Base-by-base conservation (phyloP, 2,113 vertebrate species). In the Catharus bicknelli region DNA sequence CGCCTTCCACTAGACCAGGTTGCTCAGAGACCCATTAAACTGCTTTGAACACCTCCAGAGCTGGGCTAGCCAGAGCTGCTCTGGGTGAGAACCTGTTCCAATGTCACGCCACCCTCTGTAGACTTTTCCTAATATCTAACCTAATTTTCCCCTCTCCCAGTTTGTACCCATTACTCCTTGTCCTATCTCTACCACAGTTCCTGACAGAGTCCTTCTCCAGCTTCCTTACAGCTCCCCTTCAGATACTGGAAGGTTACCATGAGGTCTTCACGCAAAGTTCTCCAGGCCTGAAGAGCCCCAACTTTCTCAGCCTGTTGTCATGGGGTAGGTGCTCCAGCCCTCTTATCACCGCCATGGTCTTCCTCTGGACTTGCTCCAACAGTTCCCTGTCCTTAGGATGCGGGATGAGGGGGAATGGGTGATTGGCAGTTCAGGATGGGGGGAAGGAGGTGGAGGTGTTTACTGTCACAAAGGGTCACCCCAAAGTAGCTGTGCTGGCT, bases 391-490 rank as follows among this genome's bases (percentile, higher is more conserved):
- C 38, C 13, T 25, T 45, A 29, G 2, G 20, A 34, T 34, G 61
- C 1, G 1, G 54, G 77, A 59, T 27, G 36, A 53, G 7, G 29
- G 25, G 16, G 19, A 68, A 34, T 8, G 9, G 48, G 34, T 2
- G 3, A 9, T 1, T 3, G 14, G 42, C 12, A 17, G 32, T 5
- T 23, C 1, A 4, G 11, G 16, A 21, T 3, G 8, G 8, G 30
- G 29, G 25, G 8, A 42, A 20, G 25, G 4, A 7, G 11, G 3
- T 2, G 10, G 6, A 63, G 19, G 22, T 5, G 4, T 7, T 67
- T 16, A 2, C 57, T 11, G 10, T 2, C 30, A 6, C 10, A 8
- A 19, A 30, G 36, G 14, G 26, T 12, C 59, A 27, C 22, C 20
- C 25, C 8, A 2, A 5, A 38, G 51, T 1, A 32, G 22, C 48